Evolutionary conservation across 2,797 vertebrate genomes (phyloP).

Genomic region (Astyanax mexicanus): DNA sequence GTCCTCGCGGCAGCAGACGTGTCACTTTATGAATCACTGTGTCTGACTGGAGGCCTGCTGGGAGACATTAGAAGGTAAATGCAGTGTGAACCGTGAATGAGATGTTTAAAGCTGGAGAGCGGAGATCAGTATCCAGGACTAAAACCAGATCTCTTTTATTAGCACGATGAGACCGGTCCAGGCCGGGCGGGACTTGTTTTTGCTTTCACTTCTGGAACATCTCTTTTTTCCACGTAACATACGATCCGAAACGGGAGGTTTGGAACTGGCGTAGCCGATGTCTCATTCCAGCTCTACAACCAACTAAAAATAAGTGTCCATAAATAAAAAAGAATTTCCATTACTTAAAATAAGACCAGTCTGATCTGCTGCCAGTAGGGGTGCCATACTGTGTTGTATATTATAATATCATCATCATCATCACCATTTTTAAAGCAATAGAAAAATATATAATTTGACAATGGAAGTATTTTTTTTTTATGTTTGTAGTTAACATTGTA

Average conservation of each 20-base stretch:
- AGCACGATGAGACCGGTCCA: slow-evolving; percentile 64
- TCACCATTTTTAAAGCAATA: too few relatives aligned
- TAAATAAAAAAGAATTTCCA: not conserved
- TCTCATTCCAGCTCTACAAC: not conserved
- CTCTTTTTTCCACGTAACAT: not conserved
- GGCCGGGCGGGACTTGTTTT: slow-evolving; percentile 56
- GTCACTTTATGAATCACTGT: slow-evolving; percentile 80
- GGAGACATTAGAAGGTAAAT: slow-evolving; percentile 80
- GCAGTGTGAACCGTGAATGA: slow-evolving; percentile 80
- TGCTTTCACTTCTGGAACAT: slow-evolving; percentile 11
- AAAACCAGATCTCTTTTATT: slow-evolving; percentile 80
- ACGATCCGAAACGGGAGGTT: not conserved
- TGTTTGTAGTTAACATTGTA: too few relatives aligned
- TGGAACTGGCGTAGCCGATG: not conserved
- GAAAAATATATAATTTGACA: too few relatives aligned
- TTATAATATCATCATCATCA: too few relatives aligned
- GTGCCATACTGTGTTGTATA: too few relatives aligned
- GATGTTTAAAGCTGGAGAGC: slow-evolving; percentile 74
- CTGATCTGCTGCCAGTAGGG: too few relatives aligned
- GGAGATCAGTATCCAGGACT: slow-evolving; percentile 76
- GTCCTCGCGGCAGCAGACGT: slow-evolving; percentile 74
- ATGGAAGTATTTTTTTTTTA: too few relatives aligned
- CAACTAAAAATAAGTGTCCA: not conserved
- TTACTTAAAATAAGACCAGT: too few relatives aligned
- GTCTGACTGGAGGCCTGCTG: slow-evolving; percentile 75